Percentiles rank a stretch among this genome's conserved stretches.
These are phyloP conservation scores for Stictonetta naevosa DNA, from an alignment of 2,113 vertebrate species.

Conservation along the genomic window DNA sequence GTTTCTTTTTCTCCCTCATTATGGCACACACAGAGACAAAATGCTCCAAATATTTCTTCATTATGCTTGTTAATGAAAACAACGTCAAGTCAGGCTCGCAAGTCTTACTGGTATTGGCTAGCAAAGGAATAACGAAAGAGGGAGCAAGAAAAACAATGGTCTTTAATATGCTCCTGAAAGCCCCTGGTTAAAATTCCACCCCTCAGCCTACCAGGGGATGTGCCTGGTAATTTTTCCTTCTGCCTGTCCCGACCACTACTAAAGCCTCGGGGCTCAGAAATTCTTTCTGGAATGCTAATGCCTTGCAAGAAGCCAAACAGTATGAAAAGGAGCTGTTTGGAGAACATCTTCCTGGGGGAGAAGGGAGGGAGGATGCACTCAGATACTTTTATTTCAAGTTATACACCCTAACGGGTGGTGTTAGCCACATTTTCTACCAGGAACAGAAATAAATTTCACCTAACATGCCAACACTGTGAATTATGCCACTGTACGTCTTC, in stretches of 20 bases:
- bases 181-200: neutral
- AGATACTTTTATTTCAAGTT: neutral
- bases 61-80: neutral
- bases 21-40: neutral
- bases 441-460: neutral
- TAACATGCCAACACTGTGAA: neutral
- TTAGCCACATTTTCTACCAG: neutral
- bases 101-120: neutral
- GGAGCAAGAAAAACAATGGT: neutral
- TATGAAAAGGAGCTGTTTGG: neutral
- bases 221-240: neutral
- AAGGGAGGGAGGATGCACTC: neutral
- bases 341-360: neutral
- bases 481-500: neutral
- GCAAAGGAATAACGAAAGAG: neutral
- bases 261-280: neutral
- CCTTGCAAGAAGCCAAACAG: neutral
- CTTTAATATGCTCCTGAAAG: neutral
- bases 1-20: neutral
- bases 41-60: constrained; percentile 22
- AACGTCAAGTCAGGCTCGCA: neutral
- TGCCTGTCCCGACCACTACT: neutral
- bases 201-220: neutral
- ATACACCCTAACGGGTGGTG: neutral
- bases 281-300: neutral